These are phyloP conservation scores for Diarsia rubi DNA, from an alignment of 2,888 invertebrate genomes.

Conservation along the genomic window DNA sequence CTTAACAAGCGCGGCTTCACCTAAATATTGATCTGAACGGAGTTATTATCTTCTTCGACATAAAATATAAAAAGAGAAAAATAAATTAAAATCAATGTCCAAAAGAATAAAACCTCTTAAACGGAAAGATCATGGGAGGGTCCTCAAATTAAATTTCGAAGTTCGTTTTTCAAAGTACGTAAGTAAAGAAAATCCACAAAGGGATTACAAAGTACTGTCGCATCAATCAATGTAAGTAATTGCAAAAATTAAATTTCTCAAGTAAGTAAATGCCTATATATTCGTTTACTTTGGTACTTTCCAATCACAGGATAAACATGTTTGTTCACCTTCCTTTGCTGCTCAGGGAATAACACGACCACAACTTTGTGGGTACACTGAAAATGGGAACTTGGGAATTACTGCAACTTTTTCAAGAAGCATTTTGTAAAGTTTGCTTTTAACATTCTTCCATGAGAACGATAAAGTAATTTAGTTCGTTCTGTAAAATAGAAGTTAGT, in stretches of 20 bases:
- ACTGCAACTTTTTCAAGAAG: conserved; percentile 1
- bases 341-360: neutral
- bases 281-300: conserved; percentile 56
- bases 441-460: neutral
- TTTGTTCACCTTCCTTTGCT: conserved; percentile 41
- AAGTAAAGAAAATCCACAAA: conserved; percentile 48
- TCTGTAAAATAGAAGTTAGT: neutral
- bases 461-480: neutral
- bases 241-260: conserved; percentile 70
- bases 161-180: conserved; percentile 31
- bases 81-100: conserved; percentile 20
- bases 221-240: conserved; percentile 77
- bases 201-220: conserved; percentile 65
- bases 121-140: conserved; percentile 21
- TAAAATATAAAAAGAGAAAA: conserved; percentile 8
- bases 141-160: conserved; percentile 51
- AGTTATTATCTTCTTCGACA: neutral
- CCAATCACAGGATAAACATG: conserved; percentile 54
- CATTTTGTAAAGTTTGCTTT: neutral
- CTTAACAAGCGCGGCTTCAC: no score
- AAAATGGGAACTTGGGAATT: neutral
- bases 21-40: no score
- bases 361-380: conserved; percentile 19
- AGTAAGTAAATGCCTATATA: conserved; percentile 40
- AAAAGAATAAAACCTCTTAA: conserved; percentile 32